Evolutionary conservation across 2,888 invertebrate species (phyloP).

Genomic region (Gymnocheta viridis): DNA sequence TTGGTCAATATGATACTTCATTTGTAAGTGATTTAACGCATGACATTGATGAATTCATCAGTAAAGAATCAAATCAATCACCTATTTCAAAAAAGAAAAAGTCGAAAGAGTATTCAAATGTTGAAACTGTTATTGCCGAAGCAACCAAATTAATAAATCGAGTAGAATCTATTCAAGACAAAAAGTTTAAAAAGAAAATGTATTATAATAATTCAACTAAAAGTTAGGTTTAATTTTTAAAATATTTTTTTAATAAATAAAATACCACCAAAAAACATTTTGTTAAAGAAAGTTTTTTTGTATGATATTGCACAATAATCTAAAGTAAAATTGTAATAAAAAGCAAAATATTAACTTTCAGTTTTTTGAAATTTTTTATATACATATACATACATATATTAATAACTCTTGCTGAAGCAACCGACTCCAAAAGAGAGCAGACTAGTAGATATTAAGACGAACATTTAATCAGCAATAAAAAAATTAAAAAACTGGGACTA

Average conservation of each 20-base stretch:
- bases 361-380: too few species aligned
- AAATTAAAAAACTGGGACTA: too few species aligned
- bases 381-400: too few species aligned
- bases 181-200: conserved; percentile 25
- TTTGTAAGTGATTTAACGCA: conserved; percentile 48
- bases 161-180: conserved; percentile 73
- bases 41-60: conserved; percentile 65
- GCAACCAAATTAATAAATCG: conserved; percentile 72
- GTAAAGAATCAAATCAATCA: conserved; percentile 50
- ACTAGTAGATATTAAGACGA: too few species aligned
- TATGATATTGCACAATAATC: too few species aligned
- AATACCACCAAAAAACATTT: too few species aligned
- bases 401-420: too few species aligned
- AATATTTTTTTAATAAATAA: neutral
- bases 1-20: conserved; percentile 66
- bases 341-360: too few species aligned
- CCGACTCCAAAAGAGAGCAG: too few species aligned
- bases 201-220: conserved; percentile 12
- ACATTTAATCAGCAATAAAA: too few species aligned
- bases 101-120: conserved; percentile 59
- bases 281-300: too few species aligned
- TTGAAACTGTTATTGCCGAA: conserved; percentile 70
- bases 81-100: conserved; percentile 17
- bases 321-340: too few species aligned
- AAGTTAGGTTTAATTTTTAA: neutral